Evolutionary conservation across 2,113 vertebrate species (phyloP).

Genomic region (Nothocercus nigrocapillus): DNA sequence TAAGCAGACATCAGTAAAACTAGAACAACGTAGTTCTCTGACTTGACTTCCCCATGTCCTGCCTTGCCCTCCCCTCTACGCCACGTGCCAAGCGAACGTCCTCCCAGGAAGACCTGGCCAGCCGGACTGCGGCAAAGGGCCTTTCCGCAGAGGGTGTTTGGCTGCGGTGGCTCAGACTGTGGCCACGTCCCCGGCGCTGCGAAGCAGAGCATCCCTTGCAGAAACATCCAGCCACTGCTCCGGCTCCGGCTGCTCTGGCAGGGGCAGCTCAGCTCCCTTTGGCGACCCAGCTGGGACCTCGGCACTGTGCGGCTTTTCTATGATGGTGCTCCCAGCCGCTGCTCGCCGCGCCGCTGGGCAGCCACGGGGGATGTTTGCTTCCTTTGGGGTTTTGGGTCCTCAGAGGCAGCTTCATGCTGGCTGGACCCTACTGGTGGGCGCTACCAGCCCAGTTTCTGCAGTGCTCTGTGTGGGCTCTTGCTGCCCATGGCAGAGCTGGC

Average conservation of each 20-base stretch:
- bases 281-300: background rate
- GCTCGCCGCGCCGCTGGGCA: background rate
- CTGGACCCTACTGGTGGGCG: background rate
- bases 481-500: background rate
- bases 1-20: background rate
- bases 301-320: background rate
- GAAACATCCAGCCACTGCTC: background rate
- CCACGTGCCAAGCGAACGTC: background rate
- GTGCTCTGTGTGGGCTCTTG: background rate
- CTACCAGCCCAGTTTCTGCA: rapidly evolving
- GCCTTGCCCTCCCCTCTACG: background rate
- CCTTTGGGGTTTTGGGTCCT: background rate
- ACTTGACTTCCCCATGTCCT: background rate
- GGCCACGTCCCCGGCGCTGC: rapidly evolving
- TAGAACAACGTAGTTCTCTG: background rate
- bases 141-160: background rate
- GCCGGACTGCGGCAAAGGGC: background rate
- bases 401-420: background rate
- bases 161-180: background rate
- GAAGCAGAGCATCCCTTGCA: background rate
- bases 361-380: background rate
- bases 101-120: background rate
- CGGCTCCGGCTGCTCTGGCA: background rate
- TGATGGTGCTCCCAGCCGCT: background rate
- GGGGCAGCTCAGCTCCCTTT: background rate